Percentiles rank a stretch among this genome's conserved stretches.
Conservation (phyloP, 2,113 vertebrate species). For the Channa argus region DNA sequence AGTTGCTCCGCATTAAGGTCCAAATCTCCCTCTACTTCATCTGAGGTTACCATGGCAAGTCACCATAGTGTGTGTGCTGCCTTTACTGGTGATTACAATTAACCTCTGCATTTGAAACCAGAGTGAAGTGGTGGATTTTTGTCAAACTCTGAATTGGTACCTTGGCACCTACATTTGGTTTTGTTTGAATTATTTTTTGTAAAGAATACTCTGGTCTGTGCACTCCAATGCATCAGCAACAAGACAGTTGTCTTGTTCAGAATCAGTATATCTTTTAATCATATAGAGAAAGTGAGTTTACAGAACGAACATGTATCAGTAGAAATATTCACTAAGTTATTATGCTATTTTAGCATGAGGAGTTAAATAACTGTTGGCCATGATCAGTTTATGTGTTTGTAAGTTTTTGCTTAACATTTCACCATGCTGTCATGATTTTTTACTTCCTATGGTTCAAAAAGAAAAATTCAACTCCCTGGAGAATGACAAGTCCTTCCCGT, state of each 20-base stretch:
- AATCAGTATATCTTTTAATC: too few species aligned
- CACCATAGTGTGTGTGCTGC: slow-evolving; percentile 42
- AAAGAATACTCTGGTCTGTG: slow-evolving; percentile 14
- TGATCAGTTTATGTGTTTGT: too few species aligned
- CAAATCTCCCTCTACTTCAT: slow-evolving; percentile 14
- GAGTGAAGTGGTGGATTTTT: slow-evolving; percentile 28
- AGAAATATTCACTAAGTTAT: too few species aligned
- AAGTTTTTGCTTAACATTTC: too few species aligned
- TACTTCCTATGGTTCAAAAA: too few species aligned
- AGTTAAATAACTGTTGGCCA: too few species aligned
- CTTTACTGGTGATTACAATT: slow-evolving; percentile 46
- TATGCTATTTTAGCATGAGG: too few species aligned
- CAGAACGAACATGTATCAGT: too few species aligned
- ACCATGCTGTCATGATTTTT: too few species aligned
- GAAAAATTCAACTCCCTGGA: too few species aligned
- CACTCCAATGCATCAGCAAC: slow-evolving; percentile 12
- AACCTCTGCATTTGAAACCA: slow-evolving; percentile 26
- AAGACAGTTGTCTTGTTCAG: neutral
- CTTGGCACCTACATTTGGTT: slow-evolving; percentile 32
- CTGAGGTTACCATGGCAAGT: slow-evolving; percentile 38
- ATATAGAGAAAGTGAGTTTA: too few species aligned
- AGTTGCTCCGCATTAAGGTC: slow-evolving; percentile 22
- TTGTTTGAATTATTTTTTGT: slow-evolving; percentile 9
- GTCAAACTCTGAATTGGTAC: slow-evolving; percentile 15
- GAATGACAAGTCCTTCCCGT: neutral